Evolutionary conservation across 2,797 vertebrate species (phyloP).

Genomic region (Phoeniculus purpureus): DNA sequence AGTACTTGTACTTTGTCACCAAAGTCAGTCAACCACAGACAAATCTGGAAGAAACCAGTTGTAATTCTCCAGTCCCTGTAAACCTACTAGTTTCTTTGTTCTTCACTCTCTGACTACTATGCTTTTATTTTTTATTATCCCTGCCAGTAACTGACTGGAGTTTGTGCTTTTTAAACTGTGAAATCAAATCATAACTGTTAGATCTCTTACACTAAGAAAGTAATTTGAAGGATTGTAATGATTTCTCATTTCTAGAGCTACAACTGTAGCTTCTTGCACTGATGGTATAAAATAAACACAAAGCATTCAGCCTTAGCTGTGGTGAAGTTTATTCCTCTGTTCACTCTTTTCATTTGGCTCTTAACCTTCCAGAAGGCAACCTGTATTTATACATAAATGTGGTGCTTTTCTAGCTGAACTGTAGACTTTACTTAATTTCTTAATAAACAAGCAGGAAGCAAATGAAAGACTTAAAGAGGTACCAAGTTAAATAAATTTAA

Average conservation of each 20-base stretch:
- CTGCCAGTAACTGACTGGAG: neutral
- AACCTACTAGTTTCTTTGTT: neutral
- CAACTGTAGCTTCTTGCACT: neutral
- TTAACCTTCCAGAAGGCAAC: neutral
- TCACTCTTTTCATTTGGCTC: neutral
- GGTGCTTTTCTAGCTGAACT: neutral
- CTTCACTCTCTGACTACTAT: neutral
- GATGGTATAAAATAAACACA: neutral
- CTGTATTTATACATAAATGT: neutral
- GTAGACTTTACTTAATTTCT: neutral
- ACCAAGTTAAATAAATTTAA: neutral
- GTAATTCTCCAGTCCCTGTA: neutral
- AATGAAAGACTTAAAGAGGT: neutral
- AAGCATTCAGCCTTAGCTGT: neutral
- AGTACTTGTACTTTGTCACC: neutral
- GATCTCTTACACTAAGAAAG: neutral
- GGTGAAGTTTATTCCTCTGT: neutral
- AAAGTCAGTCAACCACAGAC: neutral
- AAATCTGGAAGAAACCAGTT: neutral
- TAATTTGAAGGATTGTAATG: neutral
- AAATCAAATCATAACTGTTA: neutral
- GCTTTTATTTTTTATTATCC: neutral
- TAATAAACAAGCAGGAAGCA: neutral
- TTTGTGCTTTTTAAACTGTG: fast-evolving
- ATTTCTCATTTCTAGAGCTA: neutral